Percentiles rank a stretch among this genome's conserved stretches.
Evolutionary conservation across 1,140 invertebrate genomes (phyloP).

Genomic region (Drosophila mojavensis): DNA sequence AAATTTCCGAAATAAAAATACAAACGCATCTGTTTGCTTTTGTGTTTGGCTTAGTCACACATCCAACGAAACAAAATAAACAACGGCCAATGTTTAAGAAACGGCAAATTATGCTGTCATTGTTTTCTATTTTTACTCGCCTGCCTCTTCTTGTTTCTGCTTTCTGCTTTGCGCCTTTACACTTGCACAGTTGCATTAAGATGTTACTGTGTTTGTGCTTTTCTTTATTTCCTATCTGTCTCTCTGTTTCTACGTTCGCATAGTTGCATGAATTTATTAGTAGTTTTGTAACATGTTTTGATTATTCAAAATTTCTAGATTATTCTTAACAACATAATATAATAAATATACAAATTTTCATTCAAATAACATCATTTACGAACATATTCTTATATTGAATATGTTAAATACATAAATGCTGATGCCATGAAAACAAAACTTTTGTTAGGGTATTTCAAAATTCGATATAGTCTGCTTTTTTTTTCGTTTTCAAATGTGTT

Average conservation of each 20-base stretch:
- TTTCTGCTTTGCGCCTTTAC: not conserved
- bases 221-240: too few species aligned
- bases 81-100: conserved; percentile 35
- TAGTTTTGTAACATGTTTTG: too few species aligned
- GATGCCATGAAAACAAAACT: not conserved
- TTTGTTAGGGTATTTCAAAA: not conserved
- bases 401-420: not conserved
- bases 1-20: conserved; percentile 22
- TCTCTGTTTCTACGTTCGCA: too few species aligned
- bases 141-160: not conserved
- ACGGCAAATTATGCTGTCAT: conserved; percentile 35
- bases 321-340: not conserved
- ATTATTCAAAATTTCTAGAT: too few species aligned
- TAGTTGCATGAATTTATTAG: too few species aligned
- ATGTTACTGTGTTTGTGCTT: not conserved
- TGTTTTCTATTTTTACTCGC: conserved; percentile 9
- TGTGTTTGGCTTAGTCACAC: conserved; percentile 15
- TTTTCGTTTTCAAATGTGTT: not conserved
- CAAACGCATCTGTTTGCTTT: conserved; percentile 17
- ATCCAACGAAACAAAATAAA: conserved; percentile 35
- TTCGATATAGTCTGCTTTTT: not conserved
- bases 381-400: too few species aligned
- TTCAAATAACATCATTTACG: not conserved
- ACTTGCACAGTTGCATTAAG: not conserved
- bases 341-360: not conserved